Conservation (phyloP, 2,797 vertebrate species). For the Champsocephalus gunnari region DNA sequence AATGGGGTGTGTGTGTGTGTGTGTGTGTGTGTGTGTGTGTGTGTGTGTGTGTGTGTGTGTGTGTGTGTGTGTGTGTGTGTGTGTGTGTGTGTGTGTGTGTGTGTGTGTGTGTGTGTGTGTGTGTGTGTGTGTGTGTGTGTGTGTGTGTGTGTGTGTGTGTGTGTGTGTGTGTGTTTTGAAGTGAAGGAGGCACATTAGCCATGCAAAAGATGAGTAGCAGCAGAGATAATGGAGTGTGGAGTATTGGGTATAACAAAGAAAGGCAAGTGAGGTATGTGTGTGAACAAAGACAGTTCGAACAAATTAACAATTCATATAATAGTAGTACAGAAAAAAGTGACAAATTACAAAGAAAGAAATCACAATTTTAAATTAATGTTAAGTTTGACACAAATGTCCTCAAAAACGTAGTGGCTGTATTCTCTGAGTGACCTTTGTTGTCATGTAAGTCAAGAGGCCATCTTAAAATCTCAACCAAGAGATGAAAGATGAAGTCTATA, state of each 20-base stretch:
- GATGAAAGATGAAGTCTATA: not conserved
- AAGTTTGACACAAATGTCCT: not conserved
- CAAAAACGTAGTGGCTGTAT: not conserved
- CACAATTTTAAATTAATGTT: not conserved
- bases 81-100: conserved; percentile 8
- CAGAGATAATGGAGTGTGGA: conserved; percentile 59
- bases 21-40: conserved; percentile 24
- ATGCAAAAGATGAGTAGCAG: conserved; percentile 61
- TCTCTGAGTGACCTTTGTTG: conserved; percentile 13
- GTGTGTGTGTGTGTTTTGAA: conserved; percentile 31
- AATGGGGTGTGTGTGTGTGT: conserved; percentile 49
- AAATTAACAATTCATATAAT: conserved; percentile 1
- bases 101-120: conserved; percentile 29
- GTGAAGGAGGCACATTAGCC: conserved; percentile 59
- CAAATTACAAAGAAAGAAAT: not conserved
- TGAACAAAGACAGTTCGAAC: conserved; percentile 19
- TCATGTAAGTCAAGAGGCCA: conserved; percentile 1
- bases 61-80: not conserved
- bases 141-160: conserved; percentile 3
- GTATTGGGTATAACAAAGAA: conserved; percentile 10
- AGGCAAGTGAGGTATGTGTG: conserved; percentile 17
- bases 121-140: not conserved
- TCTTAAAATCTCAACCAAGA: not conserved
- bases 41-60: conserved; percentile 20
- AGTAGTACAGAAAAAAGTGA: not conserved